phyloP scores from a whole-genome alignment of 2,797 vertebrate genomes.

The Paedocypris micromegethes region DNA sequence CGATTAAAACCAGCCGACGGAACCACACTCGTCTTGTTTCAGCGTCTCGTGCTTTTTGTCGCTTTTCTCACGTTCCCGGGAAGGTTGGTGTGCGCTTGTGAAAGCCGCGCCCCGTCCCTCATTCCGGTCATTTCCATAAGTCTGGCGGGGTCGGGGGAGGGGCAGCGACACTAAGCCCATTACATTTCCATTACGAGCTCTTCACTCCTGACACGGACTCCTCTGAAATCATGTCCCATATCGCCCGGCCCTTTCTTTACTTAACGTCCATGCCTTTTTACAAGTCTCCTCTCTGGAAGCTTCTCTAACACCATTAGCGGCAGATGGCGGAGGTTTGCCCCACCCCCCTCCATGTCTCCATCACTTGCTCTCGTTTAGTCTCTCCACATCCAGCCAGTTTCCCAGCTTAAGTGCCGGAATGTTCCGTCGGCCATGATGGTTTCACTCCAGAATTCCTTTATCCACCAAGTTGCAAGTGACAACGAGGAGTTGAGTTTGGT shows the following conservation, averaged over 20 bases:
- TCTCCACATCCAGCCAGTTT: conserved; percentile 16
- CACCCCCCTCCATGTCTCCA: conserved; percentile 27
- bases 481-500: too few relatives aligned
- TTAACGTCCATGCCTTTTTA: conserved; percentile 61
- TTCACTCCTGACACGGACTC: conserved; percentile 69
- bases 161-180: conserved; percentile 76
- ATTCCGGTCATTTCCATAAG: conserved; percentile 58
- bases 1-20: too few relatives aligned
- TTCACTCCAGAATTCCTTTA: too few relatives aligned
- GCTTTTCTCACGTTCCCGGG: too few relatives aligned
- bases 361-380: conserved; percentile 26
- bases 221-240: conserved; percentile 53
- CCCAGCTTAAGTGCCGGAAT: conserved; percentile 55
- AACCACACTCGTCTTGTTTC: too few relatives aligned
- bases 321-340: conserved; percentile 45
- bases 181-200: conserved; percentile 76
- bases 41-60: too few relatives aligned
- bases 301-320: conserved; percentile 54
- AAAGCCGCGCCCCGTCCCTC: conserved; percentile 64
- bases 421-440: conserved; percentile 27
- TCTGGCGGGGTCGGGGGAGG: conserved; percentile 40
- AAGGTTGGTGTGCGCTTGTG: conserved; percentile 51
- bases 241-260: conserved; percentile 50
- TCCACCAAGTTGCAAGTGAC: too few relatives aligned
- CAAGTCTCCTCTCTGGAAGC: conserved; percentile 45